phyloP scores from a whole-genome alignment of 2,888 invertebrate genomes.

The Notodonta dromedarius region DNA sequence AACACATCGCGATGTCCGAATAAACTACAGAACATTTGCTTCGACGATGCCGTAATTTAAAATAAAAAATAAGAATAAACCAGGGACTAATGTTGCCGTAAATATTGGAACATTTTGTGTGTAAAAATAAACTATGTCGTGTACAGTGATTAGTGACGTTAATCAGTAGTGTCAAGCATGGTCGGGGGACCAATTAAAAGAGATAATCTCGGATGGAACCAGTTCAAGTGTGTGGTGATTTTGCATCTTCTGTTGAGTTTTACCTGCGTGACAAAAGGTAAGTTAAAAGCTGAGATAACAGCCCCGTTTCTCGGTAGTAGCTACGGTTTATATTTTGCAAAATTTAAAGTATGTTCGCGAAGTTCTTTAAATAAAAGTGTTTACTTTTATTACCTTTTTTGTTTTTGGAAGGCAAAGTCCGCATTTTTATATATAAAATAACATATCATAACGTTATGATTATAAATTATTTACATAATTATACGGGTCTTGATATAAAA shows the following conservation, averaged over 20 bases:
- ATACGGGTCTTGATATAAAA: too few species aligned
- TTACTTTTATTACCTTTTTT: too few species aligned
- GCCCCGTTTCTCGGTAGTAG: constrained; percentile 2
- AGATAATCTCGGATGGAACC: constrained; percentile 73
- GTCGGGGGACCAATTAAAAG: constrained; percentile 72
- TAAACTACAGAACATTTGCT: constrained; percentile 54
- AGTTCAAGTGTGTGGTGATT: constrained; percentile 70
- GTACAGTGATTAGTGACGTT: constrained; percentile 60
- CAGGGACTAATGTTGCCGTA: constrained; percentile 16
- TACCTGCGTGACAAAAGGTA: constrained; percentile 63
- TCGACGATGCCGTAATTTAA: constrained; percentile 26
- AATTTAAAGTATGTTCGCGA: neutral
- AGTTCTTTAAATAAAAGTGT: too few species aligned
- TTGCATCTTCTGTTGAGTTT: constrained; percentile 71
- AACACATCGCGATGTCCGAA: constrained; percentile 71
- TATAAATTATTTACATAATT: too few species aligned
- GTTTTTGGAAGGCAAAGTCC: too few species aligned
- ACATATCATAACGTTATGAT: too few species aligned
- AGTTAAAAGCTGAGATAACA: constrained; percentile 33
- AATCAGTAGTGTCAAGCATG: constrained; percentile 76
- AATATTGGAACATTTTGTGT: constrained; percentile 23
- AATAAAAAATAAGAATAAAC: constrained; percentile 21
- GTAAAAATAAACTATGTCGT: constrained; percentile 47
- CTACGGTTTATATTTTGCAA: constrained; percentile 19
- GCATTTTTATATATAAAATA: too few species aligned